These are phyloP conservation scores for Anisognathus igniventris DNA, from an alignment of 2,797 vertebrate species.

Conservation along the genomic window DNA sequence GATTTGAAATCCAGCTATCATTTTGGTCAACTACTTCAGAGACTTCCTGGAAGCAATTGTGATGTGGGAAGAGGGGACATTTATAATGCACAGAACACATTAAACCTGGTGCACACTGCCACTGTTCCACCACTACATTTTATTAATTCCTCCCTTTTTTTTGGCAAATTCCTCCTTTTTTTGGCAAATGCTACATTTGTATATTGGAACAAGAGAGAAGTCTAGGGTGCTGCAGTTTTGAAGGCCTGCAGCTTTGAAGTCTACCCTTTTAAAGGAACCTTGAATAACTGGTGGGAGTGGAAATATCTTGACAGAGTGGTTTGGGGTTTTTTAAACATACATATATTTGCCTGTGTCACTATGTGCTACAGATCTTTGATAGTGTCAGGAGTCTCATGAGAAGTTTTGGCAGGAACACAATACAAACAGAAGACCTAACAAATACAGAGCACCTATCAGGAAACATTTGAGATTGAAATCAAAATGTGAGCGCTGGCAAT, in stretches of 20 bases:
- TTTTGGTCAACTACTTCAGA: background rate
- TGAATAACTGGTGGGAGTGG: background rate
- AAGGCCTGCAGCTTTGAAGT: background rate
- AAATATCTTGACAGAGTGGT: background rate
- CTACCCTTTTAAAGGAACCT: background rate
- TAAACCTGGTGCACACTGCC: background rate
- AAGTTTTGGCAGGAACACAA: background rate
- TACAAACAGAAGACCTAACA: background rate
- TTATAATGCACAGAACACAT: background rate
- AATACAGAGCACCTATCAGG: background rate
- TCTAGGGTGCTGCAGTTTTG: background rate
- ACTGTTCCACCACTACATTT: background rate
- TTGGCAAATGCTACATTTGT: background rate
- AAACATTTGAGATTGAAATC: background rate
- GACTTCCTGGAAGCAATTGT: background rate
- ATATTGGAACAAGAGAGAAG: background rate
- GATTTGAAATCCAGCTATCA: background rate
- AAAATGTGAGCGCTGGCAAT: background rate
- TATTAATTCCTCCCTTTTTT: background rate
- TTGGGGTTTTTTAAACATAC: background rate
- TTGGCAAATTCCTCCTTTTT: background rate
- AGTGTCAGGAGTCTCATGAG: background rate
- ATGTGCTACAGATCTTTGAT: background rate
- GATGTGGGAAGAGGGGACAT: background rate
- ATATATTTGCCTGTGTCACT: background rate